These are phyloP conservation scores for Epirrhoe tristata DNA, from an alignment of 2,888 invertebrate species.

Conservation along the genomic window DNA sequence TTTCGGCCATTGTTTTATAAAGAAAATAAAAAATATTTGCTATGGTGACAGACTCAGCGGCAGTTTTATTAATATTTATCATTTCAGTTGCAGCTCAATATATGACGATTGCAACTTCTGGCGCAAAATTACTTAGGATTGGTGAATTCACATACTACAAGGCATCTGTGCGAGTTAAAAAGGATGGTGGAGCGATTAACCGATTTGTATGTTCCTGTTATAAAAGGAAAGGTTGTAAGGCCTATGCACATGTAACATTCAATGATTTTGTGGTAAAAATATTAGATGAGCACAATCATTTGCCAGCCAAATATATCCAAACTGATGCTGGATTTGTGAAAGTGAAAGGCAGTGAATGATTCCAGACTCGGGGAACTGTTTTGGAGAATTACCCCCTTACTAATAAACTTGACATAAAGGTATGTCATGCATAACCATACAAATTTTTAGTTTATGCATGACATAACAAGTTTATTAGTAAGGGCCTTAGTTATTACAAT, in stretches of 20 bases:
- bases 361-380: background rate
- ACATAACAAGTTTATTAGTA: too few species aligned
- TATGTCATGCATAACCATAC: too few species aligned
- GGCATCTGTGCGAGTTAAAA: background rate
- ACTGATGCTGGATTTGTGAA: slow-evolving; percentile 5
- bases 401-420: background rate
- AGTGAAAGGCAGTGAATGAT: background rate
- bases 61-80: background rate
- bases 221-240: slow-evolving; percentile 17
- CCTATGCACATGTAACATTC: slow-evolving; percentile 16
- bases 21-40: background rate
- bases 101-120: background rate
- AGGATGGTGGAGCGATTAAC: background rate
- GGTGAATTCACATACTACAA: slow-evolving; percentile 3
- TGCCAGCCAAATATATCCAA: slow-evolving; percentile 11
- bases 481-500: too few species aligned
- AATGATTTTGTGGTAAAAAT: slow-evolving; percentile 6
- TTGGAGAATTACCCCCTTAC: background rate
- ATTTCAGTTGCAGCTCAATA: slow-evolving; percentile 1
- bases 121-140: background rate
- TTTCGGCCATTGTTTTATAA: background rate
- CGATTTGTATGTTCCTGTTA: slow-evolving; percentile 24
- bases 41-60: background rate
- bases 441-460: too few species aligned
- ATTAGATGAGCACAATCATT: slow-evolving; percentile 14